These are phyloP conservation scores for Psix sp. DNA, from an alignment of 1,140 invertebrate genomes.

Conservation along the genomic window DNA sequence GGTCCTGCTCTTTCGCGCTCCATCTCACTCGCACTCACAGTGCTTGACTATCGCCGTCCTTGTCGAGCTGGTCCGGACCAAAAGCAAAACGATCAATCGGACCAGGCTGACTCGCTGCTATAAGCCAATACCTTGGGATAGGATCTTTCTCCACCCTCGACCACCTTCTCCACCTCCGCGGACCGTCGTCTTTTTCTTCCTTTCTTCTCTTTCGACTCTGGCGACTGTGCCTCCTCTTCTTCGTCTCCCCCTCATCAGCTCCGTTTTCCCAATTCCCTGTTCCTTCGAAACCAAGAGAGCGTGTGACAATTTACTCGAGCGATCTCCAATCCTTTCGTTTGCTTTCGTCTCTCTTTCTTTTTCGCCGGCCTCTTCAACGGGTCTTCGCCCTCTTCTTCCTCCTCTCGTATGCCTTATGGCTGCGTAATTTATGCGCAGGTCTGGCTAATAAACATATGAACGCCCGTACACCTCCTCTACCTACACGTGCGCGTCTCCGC, in stretches of 20 bases:
- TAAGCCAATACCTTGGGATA: constrained; percentile 65
- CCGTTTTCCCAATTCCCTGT: constrained; percentile 64
- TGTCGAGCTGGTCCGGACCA: constrained; percentile 15
- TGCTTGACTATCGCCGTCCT: constrained; percentile 50
- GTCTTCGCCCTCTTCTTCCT: constrained; percentile 34
- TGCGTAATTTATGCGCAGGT: constrained; percentile 76
- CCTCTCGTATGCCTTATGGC: constrained; percentile 72
- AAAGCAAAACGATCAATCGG: constrained; percentile 54
- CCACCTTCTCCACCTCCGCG: constrained; percentile 59
- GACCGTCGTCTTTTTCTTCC: constrained; percentile 39
- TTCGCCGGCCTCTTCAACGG: constrained; percentile 6
- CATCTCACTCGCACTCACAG: constrained; percentile 43
- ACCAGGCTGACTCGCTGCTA: constrained; percentile 43
- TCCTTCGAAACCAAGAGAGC: constrained; percentile 69
- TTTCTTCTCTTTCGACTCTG: constrained; percentile 18
- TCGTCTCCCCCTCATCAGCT: constrained; percentile 29
- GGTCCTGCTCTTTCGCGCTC: constrained; percentile 69
- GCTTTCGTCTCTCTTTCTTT: constrained; percentile 29
- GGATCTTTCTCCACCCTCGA: constrained; percentile 70
- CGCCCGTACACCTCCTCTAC: constrained; percentile 70
- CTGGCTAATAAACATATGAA: constrained; percentile 78
- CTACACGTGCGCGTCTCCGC: constrained; percentile 57
- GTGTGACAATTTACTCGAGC: constrained; percentile 77
- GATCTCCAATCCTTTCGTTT: constrained; percentile 60
- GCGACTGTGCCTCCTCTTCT: constrained; percentile 25